Evolutionary conservation across 2,113 vertebrate species (phyloP), one percentile per base, ranked within the genome.

Genomic region (Sorex fumeus): DNA sequence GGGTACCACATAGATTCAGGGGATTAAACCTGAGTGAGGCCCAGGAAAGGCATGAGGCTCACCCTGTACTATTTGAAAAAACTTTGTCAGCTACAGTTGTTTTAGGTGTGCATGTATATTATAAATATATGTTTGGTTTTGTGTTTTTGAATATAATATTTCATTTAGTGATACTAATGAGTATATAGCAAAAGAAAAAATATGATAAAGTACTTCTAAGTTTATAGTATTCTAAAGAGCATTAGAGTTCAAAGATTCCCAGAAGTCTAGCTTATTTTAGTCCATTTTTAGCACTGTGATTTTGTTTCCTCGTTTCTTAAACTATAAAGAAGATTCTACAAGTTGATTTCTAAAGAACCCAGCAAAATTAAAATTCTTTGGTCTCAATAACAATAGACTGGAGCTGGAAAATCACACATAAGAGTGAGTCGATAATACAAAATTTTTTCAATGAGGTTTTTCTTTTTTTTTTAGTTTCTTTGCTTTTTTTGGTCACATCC

Each of bases 231-330:
- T 90, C 12, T 43, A 43, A 75, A 70, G 1, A 67, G 6, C 5
- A 60, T 36, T 76, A 18, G 25, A 84, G 13, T 75, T 92, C 28
- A 88, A 84, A 64, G 47, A 87, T 21, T 11, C 50, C 36, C 25
- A 60, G 70, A 87, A 77, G 76, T 88, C 18, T 77, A 81, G 9
- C 15, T 72, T 87, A 78, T 45, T 11, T 60, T 67, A 5, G 40
- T 69, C 15, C 43, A 28, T 82, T 95, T 53, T 25, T 62, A 72
- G 62, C 4, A 43, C 69, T 82, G 21, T n/a, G 32, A 91, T 88
- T 88, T 90, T 90, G 43, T 71, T 88, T 75, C 28, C 85, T 67
- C 60, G 11, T 36, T 88, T 90, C 15, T 72, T 90, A 43, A 34
- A 62, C 1, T 32, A 40, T 40, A 86, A 88, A 79, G 32, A 88